Evolutionary conservation across 1,140 invertebrate species (phyloP), one percentile per base, ranked within the genome.

Genomic region (Colletes gigas): DNA sequence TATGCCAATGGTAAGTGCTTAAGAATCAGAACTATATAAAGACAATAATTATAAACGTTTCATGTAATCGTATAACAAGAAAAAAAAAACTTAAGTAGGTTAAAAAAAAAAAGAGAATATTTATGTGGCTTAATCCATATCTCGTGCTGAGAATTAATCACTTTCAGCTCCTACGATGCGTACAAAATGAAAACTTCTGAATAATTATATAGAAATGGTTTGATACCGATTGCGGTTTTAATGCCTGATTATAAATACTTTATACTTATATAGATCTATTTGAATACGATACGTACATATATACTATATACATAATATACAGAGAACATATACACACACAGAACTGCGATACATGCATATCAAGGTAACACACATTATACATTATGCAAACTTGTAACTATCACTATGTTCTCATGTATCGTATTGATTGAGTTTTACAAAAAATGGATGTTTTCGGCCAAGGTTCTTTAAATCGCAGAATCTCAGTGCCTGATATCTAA

Each of bases 11-110:
- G 39, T 57, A 79, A 60, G 59, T 17, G 66, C 59, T 83, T 59
- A 71, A 83, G 70, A 76, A 69, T 81, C 73, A 62, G 62, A 79
- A 77, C 14, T 55, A 72, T 50, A 54, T 76, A 65, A 85, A 67
- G 68, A 84, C 83, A 81, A 81, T 84, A 85, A 85, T 69, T 84
- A 70, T 85, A 81, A 83, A 85, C 59, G 67, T 85, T 81, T 84
- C 77, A 63, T 76, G 57, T 81, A 85, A 85, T 77, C 47, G 14
- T 84, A 59, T 84, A 67, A 70, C 62, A 67, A 69, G 30, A 30
- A 30, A 30, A 30, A 30, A 30, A 30, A 78, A 81, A 72, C 50
- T 57, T 54, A 71, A 57, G 39, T 81, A 75, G 63, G 63, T 55
- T 63, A 71, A 72, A 83, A 15, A 30, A 30, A 30, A 30, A 30